These are phyloP conservation scores for Pyrocephalus nanus DNA, from an alignment of 2,797 vertebrate species.

Conservation along the genomic window DNA sequence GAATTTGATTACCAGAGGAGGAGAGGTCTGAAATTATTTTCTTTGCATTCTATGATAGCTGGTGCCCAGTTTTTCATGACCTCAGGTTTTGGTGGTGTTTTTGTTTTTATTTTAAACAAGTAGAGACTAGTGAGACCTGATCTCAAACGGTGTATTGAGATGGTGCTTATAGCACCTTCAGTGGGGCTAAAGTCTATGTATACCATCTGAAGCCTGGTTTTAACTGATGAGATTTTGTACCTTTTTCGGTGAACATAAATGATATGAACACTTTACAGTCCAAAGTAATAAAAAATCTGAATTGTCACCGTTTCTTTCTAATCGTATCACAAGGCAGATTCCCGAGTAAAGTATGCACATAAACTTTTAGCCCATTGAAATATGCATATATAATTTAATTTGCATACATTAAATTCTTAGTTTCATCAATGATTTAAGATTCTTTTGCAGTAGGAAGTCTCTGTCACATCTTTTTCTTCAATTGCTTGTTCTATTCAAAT, in stretches of 20 bases:
- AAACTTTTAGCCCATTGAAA: slow-evolving; percentile 63
- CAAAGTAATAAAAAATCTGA: slow-evolving; percentile 53
- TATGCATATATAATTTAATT: slow-evolving; percentile 74
- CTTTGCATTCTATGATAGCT: not conserved
- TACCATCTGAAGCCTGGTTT: not conserved
- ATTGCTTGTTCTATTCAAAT: slow-evolving; percentile 55
- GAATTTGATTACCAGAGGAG: not conserved
- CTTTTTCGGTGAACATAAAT: slow-evolving; percentile 50
- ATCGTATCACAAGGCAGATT: slow-evolving; percentile 37
- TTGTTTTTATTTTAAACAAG: not conserved
- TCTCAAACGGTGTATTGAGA: not conserved
- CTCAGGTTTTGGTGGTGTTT: not conserved
- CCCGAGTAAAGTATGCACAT: slow-evolving; percentile 47
- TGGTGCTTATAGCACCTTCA: not conserved
- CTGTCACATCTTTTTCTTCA: slow-evolving; percentile 43
- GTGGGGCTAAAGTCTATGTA: not conserved
- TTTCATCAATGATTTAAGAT: slow-evolving; percentile 70
- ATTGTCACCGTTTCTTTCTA: slow-evolving; percentile 53
- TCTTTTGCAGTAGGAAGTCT: slow-evolving; percentile 49
- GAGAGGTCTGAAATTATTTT: not conserved
- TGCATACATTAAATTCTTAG: slow-evolving; percentile 69
- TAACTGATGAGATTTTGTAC: slow-evolving; percentile 26
- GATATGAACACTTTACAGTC: slow-evolving; percentile 16
- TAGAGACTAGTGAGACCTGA: not conserved
- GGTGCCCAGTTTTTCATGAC: not conserved